These are phyloP conservation scores for Urocolius indicus DNA, from an alignment of 2,113 vertebrate genomes.

Conservation along the genomic window DNA sequence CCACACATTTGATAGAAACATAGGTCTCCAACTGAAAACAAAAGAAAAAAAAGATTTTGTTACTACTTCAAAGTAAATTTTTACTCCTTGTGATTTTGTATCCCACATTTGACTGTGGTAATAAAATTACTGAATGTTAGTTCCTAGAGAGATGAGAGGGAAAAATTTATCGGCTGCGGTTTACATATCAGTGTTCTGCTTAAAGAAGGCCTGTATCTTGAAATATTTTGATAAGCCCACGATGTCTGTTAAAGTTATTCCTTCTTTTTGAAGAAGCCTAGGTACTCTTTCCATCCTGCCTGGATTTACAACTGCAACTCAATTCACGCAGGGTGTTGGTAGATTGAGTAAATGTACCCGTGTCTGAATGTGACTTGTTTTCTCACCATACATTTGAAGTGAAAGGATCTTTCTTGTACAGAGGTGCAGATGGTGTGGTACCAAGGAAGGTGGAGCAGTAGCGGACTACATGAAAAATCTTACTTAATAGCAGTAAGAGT, in stretches of 20 bases:
- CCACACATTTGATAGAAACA: neutral
- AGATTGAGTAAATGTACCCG: neutral
- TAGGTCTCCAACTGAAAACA: neutral
- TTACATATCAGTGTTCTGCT: neutral
- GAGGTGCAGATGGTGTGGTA: neutral
- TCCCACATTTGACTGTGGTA: neutral
- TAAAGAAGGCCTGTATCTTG: neutral
- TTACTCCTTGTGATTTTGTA: neutral
- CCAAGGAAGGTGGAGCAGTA: neutral
- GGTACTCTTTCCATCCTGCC: neutral
- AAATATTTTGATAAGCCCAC: neutral
- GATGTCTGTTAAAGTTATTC: neutral
- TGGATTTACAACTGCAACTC: neutral
- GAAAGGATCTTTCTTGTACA: neutral
- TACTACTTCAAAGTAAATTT: constrained; percentile 30
- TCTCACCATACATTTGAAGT: neutral
- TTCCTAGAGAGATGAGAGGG: constrained; percentile 37
- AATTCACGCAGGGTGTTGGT: neutral
- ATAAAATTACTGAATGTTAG: neutral
- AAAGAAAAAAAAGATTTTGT: neutral
- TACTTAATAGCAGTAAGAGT: neutral
- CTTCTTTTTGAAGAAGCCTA: neutral
- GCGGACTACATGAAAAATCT: neutral
- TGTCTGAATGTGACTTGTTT: neutral
- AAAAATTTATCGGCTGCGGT: neutral